phyloP scores from a whole-genome alignment of 1,140 invertebrate genomes.

The Caerostris extrusa region DNA sequence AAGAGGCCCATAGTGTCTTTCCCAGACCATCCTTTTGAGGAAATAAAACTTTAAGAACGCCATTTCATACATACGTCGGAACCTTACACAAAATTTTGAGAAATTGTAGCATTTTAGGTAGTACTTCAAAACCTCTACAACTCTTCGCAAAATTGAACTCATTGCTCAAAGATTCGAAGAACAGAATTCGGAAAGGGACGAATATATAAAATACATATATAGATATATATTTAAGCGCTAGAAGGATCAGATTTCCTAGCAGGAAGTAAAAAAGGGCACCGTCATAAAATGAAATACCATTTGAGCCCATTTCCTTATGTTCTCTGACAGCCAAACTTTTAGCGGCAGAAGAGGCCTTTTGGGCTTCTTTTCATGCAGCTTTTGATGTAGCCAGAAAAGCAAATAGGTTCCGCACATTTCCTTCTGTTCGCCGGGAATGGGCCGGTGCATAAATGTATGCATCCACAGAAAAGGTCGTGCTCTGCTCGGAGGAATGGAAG shows the following conservation, averaged over 20 bases:
- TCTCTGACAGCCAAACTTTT: conserved; percentile 58
- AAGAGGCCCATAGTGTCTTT: too few relatives aligned
- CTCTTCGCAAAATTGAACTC: conserved; percentile 62
- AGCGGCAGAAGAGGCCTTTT: conserved; percentile 31
- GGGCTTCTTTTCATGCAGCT: conserved; percentile 27
- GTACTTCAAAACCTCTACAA: conserved; percentile 38
- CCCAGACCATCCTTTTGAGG: too few relatives aligned
- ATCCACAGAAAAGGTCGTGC: neutral
- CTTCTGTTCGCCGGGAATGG: neutral
- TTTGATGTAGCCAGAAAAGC: conserved; percentile 59
- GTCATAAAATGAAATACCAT: conserved; percentile 71
- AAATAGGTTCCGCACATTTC: conserved; percentile 52
- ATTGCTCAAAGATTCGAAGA: conserved; percentile 64
- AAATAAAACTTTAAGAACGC: too few relatives aligned
- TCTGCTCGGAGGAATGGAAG: conserved; percentile 10
- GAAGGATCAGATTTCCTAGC: conserved; percentile 59
- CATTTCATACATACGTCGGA: too few relatives aligned
- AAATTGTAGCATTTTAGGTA: conserved; percentile 23
- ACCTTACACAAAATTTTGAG: conserved; percentile 16
- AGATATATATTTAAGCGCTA: conserved; percentile 26
- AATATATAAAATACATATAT: neutral
- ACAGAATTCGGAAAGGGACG: conserved; percentile 37
- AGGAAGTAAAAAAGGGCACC: neutral
- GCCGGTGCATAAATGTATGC: conserved; percentile 29
- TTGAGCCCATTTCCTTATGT: conserved; percentile 70